Evolutionary conservation across 2,797 vertebrate species (phyloP), one percentile per base, ranked within the genome.

Genomic region (Neostethus bicornis): DNA sequence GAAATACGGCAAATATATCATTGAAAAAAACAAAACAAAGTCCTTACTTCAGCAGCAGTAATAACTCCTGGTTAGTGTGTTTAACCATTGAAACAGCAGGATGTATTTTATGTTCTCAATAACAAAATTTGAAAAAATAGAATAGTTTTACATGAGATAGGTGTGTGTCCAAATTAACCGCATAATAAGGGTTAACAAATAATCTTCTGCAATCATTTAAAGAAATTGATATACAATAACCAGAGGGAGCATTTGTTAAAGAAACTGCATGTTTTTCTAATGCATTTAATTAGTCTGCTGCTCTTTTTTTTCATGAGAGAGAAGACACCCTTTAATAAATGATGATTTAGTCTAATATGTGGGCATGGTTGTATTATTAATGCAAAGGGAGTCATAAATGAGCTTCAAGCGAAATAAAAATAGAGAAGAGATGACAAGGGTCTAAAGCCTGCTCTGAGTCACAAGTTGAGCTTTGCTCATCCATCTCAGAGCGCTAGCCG

Each of bases 391-490:
- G 2, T 23, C 49, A 44, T 56, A 25, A 50, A 53, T 23, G 24
- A 49, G 42, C 50, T 57, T 58, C 24, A 63, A 60, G 50, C 19
- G 7, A 37, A 63, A 65, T 49, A 12, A 51, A 65, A 70, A 51
- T 70, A 38, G 23, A 17, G 9, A 44, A 50, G 7, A 8, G 26
- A 66, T 32, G 39, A 59, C 19, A 52, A 28, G 16, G 26, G 55
- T 58, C 8, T 23, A 3, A 71, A 14, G 48, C 17, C 43, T 3
- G 21, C 10, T 9, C 37, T 54, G 51, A 21, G 21, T 12, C 31
- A 42, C 34, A 23, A 26, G 63, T 60, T 70, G 37, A 68, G 42
- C 50, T 45, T 11, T 2, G 61, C 61, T 65, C 52, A 55, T 79
- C 57, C 35, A 34, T 79, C 51, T 61, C 17, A 32, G 52, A 47